Conservation (phyloP, 1,140 invertebrate genomes). For the Drosophila athabasca region DNA sequence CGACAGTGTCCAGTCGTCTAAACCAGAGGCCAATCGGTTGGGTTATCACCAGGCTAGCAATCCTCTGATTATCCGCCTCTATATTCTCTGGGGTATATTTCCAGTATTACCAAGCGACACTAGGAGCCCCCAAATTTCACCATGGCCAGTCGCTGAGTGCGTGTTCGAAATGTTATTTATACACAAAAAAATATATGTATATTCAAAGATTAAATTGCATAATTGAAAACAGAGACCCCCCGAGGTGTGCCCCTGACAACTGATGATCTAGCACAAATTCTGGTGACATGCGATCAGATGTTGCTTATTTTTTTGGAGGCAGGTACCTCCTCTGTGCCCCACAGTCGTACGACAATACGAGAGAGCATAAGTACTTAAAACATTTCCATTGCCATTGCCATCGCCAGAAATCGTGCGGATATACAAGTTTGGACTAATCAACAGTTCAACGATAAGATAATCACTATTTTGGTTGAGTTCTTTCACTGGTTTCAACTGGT, state of each 20-base stretch:
- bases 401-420: slow-evolving; percentile 9
- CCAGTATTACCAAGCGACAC: slow-evolving; percentile 16
- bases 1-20: slow-evolving; percentile 14
- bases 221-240: slow-evolving; percentile 25
- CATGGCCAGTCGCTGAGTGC: slow-evolving; percentile 30
- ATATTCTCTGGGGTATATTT: slow-evolving; percentile 2
- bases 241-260: slow-evolving; percentile 15
- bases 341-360: no score
- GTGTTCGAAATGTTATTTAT: slow-evolving; percentile 36
- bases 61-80: slow-evolving; percentile 15
- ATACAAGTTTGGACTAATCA: slow-evolving; percentile 1
- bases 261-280: no score
- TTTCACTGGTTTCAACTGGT: not conserved
- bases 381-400: slow-evolving; percentile 3
- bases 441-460: slow-evolving; percentile 6
- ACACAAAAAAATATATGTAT: not conserved
- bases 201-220: slow-evolving; percentile 27
- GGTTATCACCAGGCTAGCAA: slow-evolving; percentile 41
- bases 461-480: not conserved
- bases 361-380: not conserved
- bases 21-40: slow-evolving; percentile 47
- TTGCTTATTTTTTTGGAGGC: slow-evolving; percentile 16
- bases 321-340: not conserved
- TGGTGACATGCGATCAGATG: slow-evolving; percentile 17
- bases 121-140: slow-evolving; percentile 39